Percentiles rank a stretch among this genome's conserved stretches.
phyloP scores from a whole-genome alignment of 1,140 invertebrate species.

The Mamestra configurata region DNA sequence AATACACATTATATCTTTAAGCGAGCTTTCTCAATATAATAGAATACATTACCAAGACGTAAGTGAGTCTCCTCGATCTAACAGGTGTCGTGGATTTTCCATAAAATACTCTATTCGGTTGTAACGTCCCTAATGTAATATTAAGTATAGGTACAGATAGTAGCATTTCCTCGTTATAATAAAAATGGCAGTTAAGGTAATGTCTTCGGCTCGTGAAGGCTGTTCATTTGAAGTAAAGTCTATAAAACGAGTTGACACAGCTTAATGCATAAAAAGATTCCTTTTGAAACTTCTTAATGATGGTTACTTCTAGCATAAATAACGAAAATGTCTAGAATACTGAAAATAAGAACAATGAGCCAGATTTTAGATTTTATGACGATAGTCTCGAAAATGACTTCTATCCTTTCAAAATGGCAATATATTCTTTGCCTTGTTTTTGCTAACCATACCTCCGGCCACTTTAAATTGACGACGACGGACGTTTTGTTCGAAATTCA shows the following conservation, averaged over 20 bases:
- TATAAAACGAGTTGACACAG: too few species aligned
- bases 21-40: background rate
- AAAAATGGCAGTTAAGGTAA: constrained; percentile 21
- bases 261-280: too few species aligned
- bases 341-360: background rate
- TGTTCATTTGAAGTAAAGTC: background rate
- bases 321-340: too few species aligned
- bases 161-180: constrained; percentile 3
- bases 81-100: background rate
- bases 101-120: background rate
- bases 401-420: background rate
- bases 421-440: background rate
- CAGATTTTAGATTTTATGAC: too few species aligned
- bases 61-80: too few species aligned
- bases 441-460: background rate
- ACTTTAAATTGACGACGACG: background rate
- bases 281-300: too few species aligned
- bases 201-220: background rate
- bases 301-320: too few species aligned
- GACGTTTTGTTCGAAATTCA: constrained; percentile 9
- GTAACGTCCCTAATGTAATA: constrained; percentile 19
- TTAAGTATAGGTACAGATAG: constrained; percentile 12
- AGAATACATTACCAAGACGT: too few species aligned
- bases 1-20: too few species aligned
- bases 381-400: too few species aligned